phyloP scores from a whole-genome alignment of 2,113 vertebrate species.

The Lipotes vexillifer region DNA sequence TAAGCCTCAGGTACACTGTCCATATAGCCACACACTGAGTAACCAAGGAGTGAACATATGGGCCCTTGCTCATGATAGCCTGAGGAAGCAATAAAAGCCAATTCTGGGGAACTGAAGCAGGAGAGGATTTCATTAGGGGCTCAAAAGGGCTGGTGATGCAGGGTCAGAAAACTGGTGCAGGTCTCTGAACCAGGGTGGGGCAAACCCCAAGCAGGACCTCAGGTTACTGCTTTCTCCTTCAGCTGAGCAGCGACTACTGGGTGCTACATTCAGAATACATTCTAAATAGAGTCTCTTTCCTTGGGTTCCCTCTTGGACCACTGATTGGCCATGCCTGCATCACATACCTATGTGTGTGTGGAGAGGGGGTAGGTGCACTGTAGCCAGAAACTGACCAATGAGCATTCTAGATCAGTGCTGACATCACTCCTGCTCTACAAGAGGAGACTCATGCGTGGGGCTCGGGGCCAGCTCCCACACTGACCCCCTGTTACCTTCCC shows the following conservation, averaged over 20 bases:
- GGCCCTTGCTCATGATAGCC: neutral
- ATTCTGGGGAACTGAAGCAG: neutral
- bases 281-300: neutral
- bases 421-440: neutral
- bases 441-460: neutral
- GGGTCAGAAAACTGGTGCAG: neutral
- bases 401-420: neutral
- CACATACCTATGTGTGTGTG: neutral
- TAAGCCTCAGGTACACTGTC: neutral
- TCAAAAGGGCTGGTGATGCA: neutral
- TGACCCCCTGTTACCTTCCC: neutral
- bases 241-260: neutral
- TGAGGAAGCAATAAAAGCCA: neutral
- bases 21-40: neutral
- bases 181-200: neutral
- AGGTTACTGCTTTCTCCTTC: neutral
- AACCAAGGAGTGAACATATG: neutral
- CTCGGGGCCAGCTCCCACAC: neutral
- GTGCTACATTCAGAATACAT: neutral
- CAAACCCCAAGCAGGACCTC: neutral
- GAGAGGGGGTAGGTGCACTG: no score
- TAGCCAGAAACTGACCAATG: neutral
- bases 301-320: neutral
- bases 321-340: neutral
- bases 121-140: neutral